A percentile compares a stretch with the other conserved stretches of the same genome.
phyloP scores from a whole-genome alignment of 2,797 vertebrate genomes.

The Sphaeramia orbicularis region DNA sequence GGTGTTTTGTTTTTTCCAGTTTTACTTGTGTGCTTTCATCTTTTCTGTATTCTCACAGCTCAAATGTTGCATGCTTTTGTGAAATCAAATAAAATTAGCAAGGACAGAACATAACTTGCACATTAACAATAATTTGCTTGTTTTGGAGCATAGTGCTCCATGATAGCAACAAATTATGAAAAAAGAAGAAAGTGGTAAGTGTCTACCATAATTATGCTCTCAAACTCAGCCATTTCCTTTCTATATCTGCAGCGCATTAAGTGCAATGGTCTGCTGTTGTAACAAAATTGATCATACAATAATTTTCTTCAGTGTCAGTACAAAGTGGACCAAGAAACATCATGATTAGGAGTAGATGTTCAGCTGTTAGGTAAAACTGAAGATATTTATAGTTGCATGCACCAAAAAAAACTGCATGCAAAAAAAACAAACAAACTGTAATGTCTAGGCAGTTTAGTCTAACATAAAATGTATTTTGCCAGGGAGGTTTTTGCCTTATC shows the following conservation, averaged over 20 bases:
- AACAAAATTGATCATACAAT: conserved; percentile 17
- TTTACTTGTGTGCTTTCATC: conserved; percentile 16
- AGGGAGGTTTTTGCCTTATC: neutral
- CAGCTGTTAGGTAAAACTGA: conserved; percentile 3
- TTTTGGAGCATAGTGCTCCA: conserved; percentile 53
- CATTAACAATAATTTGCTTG: conserved; percentile 63
- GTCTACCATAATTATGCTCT: conserved; percentile 18
- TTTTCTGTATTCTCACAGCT: neutral
- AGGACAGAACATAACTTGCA: conserved; percentile 34
- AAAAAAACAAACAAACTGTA: too few relatives aligned
- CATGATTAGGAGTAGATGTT: conserved; percentile 19
- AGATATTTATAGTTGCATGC: conserved; percentile 6
- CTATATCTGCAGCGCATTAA: neutral
- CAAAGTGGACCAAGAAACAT: conserved; percentile 26
- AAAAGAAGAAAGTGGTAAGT: conserved; percentile 47
- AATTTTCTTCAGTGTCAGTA: conserved; percentile 23
- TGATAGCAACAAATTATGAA: conserved; percentile 49
- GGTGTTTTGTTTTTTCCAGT: conserved; percentile 59
- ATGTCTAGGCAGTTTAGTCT: neutral
- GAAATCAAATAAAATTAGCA: neutral
- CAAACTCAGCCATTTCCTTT: too few relatives aligned
- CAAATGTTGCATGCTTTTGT: conserved; percentile 18
- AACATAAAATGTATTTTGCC: neutral
- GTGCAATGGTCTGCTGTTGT: conserved; percentile 6
- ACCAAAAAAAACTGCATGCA: too few relatives aligned